phyloP scores from a whole-genome alignment of 1,140 invertebrate genomes.

The Megalonaias nervosa region DNA sequence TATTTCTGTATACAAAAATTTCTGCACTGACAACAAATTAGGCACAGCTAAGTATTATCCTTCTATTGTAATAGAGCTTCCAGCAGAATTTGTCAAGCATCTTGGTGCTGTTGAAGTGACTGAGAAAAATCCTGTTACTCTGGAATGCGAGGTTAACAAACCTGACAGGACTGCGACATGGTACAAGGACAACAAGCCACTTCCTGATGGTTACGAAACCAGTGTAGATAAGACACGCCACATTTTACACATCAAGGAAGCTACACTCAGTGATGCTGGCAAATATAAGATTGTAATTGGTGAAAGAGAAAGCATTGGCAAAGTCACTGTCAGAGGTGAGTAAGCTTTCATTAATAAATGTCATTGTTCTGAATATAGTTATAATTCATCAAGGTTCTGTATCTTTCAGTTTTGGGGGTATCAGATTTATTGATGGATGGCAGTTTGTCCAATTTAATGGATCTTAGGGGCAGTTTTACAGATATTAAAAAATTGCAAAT shows the following conservation, averaged over 20 bases:
- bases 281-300: constrained; percentile 77
- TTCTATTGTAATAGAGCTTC: constrained; percentile 49
- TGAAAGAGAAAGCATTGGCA: constrained; percentile 65
- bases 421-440: too few relatives aligned
- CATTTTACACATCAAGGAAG: constrained; percentile 84
- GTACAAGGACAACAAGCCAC: constrained; percentile 83
- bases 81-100: constrained; percentile 55
- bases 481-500: too few relatives aligned
- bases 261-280: constrained; percentile 69
- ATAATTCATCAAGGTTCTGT: too few relatives aligned
- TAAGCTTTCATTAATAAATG: background rate
- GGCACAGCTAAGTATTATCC: too few relatives aligned
- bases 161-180: constrained; percentile 85
- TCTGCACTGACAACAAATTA: too few relatives aligned
- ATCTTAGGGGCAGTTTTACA: too few relatives aligned
- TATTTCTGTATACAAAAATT: too few relatives aligned
- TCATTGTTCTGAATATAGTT: too few relatives aligned
- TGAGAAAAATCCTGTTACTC: constrained; percentile 45
- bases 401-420: too few relatives aligned
- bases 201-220: constrained; percentile 87
- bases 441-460: too few relatives aligned
- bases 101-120: constrained; percentile 52
- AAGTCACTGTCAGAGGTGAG: constrained; percentile 60
- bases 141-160: constrained; percentile 77
- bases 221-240: constrained; percentile 83